Evolutionary conservation across 2,113 vertebrate genomes (phyloP).

Genomic region (Electrona antarctica): DNA sequence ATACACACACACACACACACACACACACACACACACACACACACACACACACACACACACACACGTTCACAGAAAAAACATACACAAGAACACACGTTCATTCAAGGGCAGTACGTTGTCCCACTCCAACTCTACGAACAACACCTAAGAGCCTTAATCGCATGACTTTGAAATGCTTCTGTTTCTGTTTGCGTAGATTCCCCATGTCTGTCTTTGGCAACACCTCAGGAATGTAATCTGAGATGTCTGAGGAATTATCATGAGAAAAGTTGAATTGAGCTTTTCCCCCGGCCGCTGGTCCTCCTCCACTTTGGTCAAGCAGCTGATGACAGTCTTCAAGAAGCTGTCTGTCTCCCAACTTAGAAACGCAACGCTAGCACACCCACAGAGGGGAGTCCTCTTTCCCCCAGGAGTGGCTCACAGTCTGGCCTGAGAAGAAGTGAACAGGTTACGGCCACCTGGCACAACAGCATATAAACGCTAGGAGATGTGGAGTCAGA

Average conservation of each 20-base stretch:
- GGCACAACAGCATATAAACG: background rate
- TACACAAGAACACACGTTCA: background rate
- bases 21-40: background rate
- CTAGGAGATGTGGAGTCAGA: slow-evolving; percentile 5
- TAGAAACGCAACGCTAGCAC: no score
- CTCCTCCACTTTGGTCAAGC: background rate
- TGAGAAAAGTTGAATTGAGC: background rate
- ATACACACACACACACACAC: background rate
- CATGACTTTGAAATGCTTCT: background rate
- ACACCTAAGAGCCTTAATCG: background rate
- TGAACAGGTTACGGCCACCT: background rate
- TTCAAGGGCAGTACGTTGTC: background rate
- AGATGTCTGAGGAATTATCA: slow-evolving; percentile 1
- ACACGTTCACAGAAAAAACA: background rate
- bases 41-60: slow-evolving; percentile 2
- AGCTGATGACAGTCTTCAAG: no score
- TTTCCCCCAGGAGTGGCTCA: no score
- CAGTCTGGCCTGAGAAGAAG: background rate
- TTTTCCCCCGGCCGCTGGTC: background rate
- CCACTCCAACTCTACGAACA: background rate
- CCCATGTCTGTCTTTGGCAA: background rate
- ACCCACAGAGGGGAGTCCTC: no score
- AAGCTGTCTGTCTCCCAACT: no score
- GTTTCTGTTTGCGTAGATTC: background rate
- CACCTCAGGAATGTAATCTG: background rate